Percentiles rank a stretch among this genome's conserved stretches.
Evolutionary conservation across 2,797 vertebrate genomes (phyloP).

Genomic region (Linurgus olivaceus): DNA sequence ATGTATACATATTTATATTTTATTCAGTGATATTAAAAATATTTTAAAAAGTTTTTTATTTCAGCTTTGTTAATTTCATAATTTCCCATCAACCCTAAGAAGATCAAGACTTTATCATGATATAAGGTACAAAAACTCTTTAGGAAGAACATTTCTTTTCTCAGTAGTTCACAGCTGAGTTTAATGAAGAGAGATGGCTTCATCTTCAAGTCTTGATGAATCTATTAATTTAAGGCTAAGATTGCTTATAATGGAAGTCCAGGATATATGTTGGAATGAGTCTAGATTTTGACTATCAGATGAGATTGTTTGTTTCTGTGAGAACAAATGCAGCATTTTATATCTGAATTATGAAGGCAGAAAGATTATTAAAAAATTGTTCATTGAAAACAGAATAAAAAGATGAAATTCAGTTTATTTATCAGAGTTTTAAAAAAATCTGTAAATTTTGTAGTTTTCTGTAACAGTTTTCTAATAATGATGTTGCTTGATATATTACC

Average conservation of each 20-base stretch:
- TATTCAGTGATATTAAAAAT: background rate
- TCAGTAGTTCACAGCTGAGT: background rate
- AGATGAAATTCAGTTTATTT: background rate
- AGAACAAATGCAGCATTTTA: background rate
- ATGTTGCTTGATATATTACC: background rate
- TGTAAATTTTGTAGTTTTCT: background rate
- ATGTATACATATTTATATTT: background rate
- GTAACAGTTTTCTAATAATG: background rate
- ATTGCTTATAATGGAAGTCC: background rate
- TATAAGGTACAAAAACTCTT: background rate
- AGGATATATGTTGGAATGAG: background rate
- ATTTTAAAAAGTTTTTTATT: background rate
- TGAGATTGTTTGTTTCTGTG: background rate
- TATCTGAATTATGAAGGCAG: background rate
- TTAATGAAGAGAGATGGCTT: background rate
- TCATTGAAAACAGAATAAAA: background rate
- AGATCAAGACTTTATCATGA: background rate
- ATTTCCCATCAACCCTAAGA: background rate
- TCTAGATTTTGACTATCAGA: background rate
- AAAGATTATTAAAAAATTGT: background rate
- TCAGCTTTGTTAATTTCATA: background rate
- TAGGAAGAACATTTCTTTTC: background rate
- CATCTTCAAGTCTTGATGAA: background rate
- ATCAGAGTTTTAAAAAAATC: background rate
- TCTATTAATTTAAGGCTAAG: background rate